Conservation (phyloP, 35 echinoderm and acorn worm species). For the Ophioderma brevispina region DNA sequence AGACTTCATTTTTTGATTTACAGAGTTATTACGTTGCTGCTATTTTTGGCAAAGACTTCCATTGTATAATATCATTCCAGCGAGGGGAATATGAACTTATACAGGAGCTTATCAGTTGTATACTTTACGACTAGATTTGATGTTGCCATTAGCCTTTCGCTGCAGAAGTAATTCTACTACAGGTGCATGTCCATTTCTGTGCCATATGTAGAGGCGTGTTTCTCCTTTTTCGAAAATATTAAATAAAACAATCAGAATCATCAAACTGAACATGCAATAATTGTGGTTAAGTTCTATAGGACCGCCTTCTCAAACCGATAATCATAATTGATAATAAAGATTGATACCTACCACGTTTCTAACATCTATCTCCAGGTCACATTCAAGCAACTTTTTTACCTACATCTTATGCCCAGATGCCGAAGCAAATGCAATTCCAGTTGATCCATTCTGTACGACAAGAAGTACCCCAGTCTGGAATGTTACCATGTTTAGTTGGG, state of each 20-base stretch:
- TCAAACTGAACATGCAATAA: too few relatives aligned
- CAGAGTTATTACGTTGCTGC: too few relatives aligned
- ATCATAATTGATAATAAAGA: too few relatives aligned
- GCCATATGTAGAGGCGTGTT: slow-evolving; percentile 83
- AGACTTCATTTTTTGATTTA: too few relatives aligned
- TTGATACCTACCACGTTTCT: slow-evolving; percentile 77
- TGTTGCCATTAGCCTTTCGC: slow-evolving; percentile 60
- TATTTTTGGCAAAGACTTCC: too few relatives aligned
- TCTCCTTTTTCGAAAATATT: slow-evolving; percentile 42
- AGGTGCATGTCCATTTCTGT: slow-evolving; percentile 56
- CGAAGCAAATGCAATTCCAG: slow-evolving; percentile 86
- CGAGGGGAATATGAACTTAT: too few relatives aligned
- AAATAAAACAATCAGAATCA: background rate
- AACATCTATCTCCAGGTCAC: slow-evolving; percentile 71
- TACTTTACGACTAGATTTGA: slow-evolving; percentile 77
- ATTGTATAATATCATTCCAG: too few relatives aligned
- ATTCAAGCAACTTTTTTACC: slow-evolving; percentile 45
- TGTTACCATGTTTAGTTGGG: too few relatives aligned
- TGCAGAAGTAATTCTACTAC: slow-evolving; percentile 67
- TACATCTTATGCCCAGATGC: slow-evolving; percentile 53
- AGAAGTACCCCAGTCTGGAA: too few relatives aligned
- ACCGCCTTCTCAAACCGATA: too few relatives aligned
- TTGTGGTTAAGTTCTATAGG: too few relatives aligned
- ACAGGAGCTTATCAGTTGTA: too few relatives aligned
- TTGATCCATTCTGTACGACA: slow-evolving; percentile 65